These are phyloP conservation scores for Parazoanthus darwini DNA, from an alignment of 92 coral and sea anemone species.

Conservation along the genomic window DNA sequence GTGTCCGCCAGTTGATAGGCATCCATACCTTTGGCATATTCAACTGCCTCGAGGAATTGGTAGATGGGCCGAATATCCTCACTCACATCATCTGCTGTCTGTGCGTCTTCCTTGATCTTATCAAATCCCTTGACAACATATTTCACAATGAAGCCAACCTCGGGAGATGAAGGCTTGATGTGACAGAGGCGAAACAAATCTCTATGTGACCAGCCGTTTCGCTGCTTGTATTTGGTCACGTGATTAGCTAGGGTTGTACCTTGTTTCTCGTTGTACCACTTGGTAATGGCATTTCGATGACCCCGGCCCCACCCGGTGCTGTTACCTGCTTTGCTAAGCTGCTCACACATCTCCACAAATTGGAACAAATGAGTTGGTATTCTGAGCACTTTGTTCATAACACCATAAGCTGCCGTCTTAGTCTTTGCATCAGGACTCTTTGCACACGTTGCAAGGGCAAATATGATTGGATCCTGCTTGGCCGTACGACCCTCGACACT, in stretches of 20 bases:
- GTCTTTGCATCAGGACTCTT: conserved; percentile 71
- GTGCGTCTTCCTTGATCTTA: conserved; percentile 36
- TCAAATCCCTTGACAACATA: conserved; percentile 55
- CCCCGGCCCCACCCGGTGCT: conserved; percentile 95
- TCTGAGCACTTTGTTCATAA: conserved; percentile 67
- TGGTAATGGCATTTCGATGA: conserved; percentile 85
- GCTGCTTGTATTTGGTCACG: conserved; percentile 91
- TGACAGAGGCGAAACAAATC: conserved; percentile 90
- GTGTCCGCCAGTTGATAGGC: conserved; percentile 61
- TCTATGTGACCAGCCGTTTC: conserved; percentile 92
- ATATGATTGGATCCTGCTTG: conserved; percentile 84
- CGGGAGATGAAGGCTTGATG: conserved; percentile 62
- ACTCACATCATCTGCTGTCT: conserved; percentile 35
- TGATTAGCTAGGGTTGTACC: conserved; percentile 68
- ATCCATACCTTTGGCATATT: conserved; percentile 67
- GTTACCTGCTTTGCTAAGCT: conserved; percentile 59
- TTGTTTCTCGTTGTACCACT: conserved; percentile 83
- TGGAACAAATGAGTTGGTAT: conserved; percentile 88
- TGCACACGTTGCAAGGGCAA: conserved; percentile 83
- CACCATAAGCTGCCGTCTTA: conserved; percentile 81
- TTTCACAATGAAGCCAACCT: conserved; percentile 62
- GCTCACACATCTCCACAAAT: conserved; percentile 80
- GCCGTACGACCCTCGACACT: conserved; percentile 89
- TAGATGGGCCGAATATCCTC: conserved; percentile 59
- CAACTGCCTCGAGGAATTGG: conserved; percentile 70